Conservation (phyloP, 2,888 invertebrate species). For the Pristionchus exspectatus region DNA sequence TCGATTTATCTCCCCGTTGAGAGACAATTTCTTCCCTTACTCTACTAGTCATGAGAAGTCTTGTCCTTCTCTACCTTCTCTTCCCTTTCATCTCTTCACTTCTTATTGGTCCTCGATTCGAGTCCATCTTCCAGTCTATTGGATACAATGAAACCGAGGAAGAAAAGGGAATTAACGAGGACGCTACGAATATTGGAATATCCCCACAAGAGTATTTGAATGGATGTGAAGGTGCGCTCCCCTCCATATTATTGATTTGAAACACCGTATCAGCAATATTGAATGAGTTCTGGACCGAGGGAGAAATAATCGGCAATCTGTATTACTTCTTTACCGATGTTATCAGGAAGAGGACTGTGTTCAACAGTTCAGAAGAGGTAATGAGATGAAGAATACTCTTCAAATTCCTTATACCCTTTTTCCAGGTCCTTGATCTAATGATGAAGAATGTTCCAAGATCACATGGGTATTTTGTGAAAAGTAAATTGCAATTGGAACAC, state of each 20-base stretch:
- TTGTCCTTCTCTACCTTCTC: constrained; percentile 4
- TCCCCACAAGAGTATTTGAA: neutral
- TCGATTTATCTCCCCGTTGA: neutral
- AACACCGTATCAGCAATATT: neutral
- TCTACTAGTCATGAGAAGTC: neutral
- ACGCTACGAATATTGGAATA: neutral
- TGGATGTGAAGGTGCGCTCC: neutral
- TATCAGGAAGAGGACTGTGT: neutral
- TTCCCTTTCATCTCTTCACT: neutral
- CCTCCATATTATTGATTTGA: neutral
- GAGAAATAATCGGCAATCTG: neutral
- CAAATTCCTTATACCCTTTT: neutral
- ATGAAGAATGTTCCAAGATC: neutral
- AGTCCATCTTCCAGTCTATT: neutral
- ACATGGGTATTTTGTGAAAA: neutral
- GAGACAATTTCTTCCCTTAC: neutral
- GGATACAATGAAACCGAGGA: neutral
- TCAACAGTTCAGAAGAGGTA: neutral
- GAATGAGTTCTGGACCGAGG: neutral
- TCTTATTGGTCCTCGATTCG: neutral
- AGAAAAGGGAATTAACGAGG: neutral
- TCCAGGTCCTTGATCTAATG: neutral
- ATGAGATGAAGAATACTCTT: neutral
- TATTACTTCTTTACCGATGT: neutral
- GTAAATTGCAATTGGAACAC: neutral